Evolutionary conservation across 1,140 invertebrate species (phyloP).

Genomic region (Eumeta japonica): DNA sequence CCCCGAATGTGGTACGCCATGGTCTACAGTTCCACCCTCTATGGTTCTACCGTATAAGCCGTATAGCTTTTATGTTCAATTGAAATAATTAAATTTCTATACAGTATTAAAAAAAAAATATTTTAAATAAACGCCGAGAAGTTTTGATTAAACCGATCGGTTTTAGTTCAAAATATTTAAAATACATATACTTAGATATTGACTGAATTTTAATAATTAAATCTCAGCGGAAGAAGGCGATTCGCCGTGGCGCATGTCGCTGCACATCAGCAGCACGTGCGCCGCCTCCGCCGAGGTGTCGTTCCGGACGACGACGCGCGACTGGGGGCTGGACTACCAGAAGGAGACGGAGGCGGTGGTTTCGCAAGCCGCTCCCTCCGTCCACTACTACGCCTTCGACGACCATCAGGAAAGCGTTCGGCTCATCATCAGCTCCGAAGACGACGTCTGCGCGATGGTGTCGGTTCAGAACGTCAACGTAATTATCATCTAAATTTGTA

Average conservation of each 20-base stretch:
- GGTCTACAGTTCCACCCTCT: too few relatives aligned
- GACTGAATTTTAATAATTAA: too few relatives aligned
- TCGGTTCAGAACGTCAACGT: conserved; percentile 36
- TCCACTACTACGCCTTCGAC: conserved; percentile 26
- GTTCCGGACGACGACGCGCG: conserved; percentile 7
- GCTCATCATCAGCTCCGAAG: conserved; percentile 26
- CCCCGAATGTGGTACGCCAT: conserved; percentile 17
- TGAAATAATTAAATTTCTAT: too few relatives aligned
- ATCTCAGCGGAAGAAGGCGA: too few relatives aligned
- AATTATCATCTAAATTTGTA: conserved; percentile 6
- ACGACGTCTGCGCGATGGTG: conserved; percentile 33
- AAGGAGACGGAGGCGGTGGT: conserved; percentile 10
- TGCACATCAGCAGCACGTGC: neutral
- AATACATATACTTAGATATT: too few relatives aligned
- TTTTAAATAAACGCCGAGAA: too few relatives aligned
- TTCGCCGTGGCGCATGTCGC: too few relatives aligned
- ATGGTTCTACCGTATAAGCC: too few relatives aligned
- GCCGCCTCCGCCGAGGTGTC: neutral
- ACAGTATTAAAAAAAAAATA: too few relatives aligned
- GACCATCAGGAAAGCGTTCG: conserved; percentile 28
- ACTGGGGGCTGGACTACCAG: conserved; percentile 21
- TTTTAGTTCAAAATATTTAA: too few relatives aligned
- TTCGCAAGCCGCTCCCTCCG: conserved; percentile 21
- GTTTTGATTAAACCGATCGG: too few relatives aligned
- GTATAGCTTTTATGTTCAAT: too few relatives aligned